phyloP scores from a whole-genome alignment of 2,888 invertebrate species.

The Melanargia galathea region DNA sequence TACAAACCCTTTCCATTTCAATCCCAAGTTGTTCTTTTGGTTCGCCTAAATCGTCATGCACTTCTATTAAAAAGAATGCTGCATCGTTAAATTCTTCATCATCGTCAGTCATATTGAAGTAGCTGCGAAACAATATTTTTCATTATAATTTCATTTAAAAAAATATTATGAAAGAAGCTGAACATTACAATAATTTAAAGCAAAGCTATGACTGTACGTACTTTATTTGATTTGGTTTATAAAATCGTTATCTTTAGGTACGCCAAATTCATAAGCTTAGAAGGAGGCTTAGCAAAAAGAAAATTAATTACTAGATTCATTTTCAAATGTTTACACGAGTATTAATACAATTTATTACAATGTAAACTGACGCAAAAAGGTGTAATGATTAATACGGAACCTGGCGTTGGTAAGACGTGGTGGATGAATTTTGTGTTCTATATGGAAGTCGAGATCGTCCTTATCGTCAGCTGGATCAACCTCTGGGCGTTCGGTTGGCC shows the following conservation, averaged over 20 bases:
- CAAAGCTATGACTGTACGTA: conserved; percentile 1
- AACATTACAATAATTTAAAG: neutral
- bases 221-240: conserved; percentile 22
- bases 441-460: conserved; percentile 81
- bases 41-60: conserved; percentile 88
- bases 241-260: conserved; percentile 29
- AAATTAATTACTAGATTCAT: conserved; percentile 46
- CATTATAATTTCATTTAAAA: neutral
- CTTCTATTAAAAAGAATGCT: conserved; percentile 85
- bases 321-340: conserved; percentile 50
- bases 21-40: conserved; percentile 89
- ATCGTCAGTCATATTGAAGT: conserved; percentile 61
- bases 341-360: conserved; percentile 32
- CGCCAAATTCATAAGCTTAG: conserved; percentile 40
- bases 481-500: conserved; percentile 66
- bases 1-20: conserved; percentile 84
- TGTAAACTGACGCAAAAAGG: conserved; percentile 32
- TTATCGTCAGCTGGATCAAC: conserved; percentile 71
- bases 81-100: conserved; percentile 76
- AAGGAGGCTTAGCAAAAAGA: conserved; percentile 50
- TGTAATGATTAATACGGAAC: conserved; percentile 43
- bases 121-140: conserved; percentile 45
- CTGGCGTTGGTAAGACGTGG: conserved; percentile 68
- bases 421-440: conserved; percentile 74
- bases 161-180: neutral